Conservation (phyloP, 92 coral and sea anemone genomes). For the Galaxea fascicularis region DNA sequence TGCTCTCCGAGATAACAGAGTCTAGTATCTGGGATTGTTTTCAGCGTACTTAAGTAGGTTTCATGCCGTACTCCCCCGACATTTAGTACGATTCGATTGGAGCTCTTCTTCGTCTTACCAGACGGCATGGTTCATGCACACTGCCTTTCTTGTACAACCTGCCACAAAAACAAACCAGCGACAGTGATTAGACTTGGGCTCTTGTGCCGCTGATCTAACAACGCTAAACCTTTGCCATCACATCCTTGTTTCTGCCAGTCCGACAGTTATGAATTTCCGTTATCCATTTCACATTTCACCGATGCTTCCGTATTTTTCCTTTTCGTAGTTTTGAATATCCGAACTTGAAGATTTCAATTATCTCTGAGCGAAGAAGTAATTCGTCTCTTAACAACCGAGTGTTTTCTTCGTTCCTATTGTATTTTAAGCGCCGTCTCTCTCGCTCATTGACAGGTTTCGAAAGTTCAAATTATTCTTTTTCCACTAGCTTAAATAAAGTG, state of each 20-base stretch:
- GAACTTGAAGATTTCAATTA: too few relatives aligned
- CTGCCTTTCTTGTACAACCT: not conserved
- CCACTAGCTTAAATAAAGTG: constrained; percentile 14
- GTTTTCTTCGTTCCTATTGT: not conserved
- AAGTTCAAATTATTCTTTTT: constrained; percentile 31
- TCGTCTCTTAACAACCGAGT: not conserved
- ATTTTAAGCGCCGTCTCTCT: not conserved
- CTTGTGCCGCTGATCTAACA: not conserved
- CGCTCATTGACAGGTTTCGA: constrained; percentile 1
- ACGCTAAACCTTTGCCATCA: not conserved
- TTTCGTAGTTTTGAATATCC: not conserved
- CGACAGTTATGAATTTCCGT: not conserved
- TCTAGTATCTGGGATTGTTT: constrained; percentile 93
- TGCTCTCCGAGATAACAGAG: constrained; percentile 88
- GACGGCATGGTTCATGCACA: constrained; percentile 60
- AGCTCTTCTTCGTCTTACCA: constrained; percentile 74
- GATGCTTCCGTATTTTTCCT: not conserved
- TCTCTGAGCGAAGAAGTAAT: not conserved
- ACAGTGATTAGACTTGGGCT: not conserved
- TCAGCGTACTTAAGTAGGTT: constrained; percentile 86
- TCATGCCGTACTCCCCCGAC: constrained; percentile 97
- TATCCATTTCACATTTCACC: not conserved
- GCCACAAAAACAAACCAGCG: not conserved
- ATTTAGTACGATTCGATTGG: constrained; percentile 83
- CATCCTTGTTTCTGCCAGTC: not conserved